These are phyloP conservation scores for Musca domestica DNA, from an alignment of 1,140 invertebrate species.

Conservation along the genomic window DNA sequence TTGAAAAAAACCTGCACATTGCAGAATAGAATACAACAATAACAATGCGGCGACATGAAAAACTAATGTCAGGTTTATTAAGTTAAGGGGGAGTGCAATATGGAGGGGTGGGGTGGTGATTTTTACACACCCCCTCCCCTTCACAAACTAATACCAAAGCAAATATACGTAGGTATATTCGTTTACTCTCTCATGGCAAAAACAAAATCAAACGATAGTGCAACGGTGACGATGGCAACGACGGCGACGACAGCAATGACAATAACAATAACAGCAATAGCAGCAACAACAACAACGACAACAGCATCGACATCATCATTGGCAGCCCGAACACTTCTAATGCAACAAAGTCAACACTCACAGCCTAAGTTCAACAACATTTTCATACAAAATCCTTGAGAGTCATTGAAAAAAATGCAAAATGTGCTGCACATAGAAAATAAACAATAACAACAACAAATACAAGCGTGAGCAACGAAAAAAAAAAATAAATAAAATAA, in stretches of 20 bases:
- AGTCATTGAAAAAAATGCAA: slow-evolving; percentile 37
- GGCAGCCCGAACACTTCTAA: slow-evolving; percentile 3
- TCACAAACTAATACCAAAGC: not conserved
- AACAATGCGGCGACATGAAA: not conserved
- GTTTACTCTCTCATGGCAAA: not conserved
- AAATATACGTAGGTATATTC: too few relatives aligned
- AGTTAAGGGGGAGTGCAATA: too few relatives aligned
- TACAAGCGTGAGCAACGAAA: not conserved
- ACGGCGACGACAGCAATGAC: not conserved
- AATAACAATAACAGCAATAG: slow-evolving; percentile 2
- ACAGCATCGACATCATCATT: not conserved
- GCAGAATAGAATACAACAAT: not conserved
- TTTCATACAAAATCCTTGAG: slow-evolving; percentile 52
- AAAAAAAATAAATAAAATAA: slow-evolving; percentile 4
- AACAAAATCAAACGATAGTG: not conserved
- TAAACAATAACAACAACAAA: slow-evolving; percentile 3
- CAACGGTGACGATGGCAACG: not conserved
- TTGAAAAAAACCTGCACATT: too few relatives aligned
- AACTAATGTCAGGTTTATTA: not conserved
- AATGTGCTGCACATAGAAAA: not conserved
- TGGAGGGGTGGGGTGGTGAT: too few relatives aligned
- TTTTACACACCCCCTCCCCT: too few relatives aligned
- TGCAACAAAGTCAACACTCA: slow-evolving; percentile 26
- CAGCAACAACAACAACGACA: not conserved
- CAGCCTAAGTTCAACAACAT: slow-evolving; percentile 47